A percentile compares a stretch with the other conserved stretches of the same genome.
phyloP scores from a whole-genome alignment of 2,113 vertebrate species.

The Atlantisia rogersi region DNA sequence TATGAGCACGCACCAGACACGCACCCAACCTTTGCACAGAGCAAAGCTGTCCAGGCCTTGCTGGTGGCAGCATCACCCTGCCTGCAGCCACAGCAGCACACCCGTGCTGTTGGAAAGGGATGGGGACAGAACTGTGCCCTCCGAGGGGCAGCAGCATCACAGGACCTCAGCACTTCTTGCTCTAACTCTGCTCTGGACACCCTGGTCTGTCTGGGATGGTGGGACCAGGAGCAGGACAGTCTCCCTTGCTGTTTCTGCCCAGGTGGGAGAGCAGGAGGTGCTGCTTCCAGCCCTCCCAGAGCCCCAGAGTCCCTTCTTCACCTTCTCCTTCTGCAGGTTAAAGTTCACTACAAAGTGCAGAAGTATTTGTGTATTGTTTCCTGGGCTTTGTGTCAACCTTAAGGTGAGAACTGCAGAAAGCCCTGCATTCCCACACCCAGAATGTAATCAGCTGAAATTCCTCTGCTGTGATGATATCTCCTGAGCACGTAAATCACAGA shows the following conservation, averaged over 20 bases:
- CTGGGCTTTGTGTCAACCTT: conserved; percentile 28
- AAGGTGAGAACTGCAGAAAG: conserved; percentile 50
- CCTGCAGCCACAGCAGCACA: neutral
- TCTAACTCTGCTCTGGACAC: neutral
- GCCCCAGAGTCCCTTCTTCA: neutral
- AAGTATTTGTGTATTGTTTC: neutral
- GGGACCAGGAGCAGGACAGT: neutral
- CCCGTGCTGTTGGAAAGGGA: neutral
- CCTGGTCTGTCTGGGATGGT: neutral
- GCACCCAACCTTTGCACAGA: neutral
- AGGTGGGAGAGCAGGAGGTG: neutral
- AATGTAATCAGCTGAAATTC: conserved; percentile 61
- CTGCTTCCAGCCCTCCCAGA: neutral
- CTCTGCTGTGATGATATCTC: conserved; percentile 52
- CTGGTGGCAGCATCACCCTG: neutral
- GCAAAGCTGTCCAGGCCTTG: rapidly evolving
- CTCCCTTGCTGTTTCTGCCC: neutral
- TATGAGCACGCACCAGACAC: neutral
- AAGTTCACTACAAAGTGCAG: conserved; percentile 1
- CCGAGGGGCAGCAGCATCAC: neutral
- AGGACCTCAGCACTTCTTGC: neutral
- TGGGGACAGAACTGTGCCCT: neutral
- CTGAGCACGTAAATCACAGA: conserved; percentile 28
- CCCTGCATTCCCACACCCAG: conserved; percentile 58
- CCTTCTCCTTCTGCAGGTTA: neutral